Evolutionary conservation across 2,888 invertebrate species (phyloP), one percentile per base, ranked within the genome.

Genomic region (Lasius platythorax): DNA sequence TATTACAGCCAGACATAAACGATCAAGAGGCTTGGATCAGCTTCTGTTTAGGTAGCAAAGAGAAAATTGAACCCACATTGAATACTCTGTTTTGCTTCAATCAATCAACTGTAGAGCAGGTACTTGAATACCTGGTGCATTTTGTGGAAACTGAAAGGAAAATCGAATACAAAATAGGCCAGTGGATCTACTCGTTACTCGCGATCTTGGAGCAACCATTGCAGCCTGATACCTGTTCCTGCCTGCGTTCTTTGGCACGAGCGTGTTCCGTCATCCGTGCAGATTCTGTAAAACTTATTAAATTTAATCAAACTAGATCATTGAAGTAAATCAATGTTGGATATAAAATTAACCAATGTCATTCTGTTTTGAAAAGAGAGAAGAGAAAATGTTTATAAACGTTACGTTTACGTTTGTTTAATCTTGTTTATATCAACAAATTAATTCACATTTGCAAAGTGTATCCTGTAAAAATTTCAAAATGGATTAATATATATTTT

Each of bases 181-280:
- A 95, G 92, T 98, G 98, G 98, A 95, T 97, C 37, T 97, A 97
- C 95, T 96, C 97, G 0, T 95, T 97, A 70, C 93, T 98, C 70
- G 96, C 96, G 8, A 96, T 96, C 86, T 94, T 97, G 53, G 96
- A 97, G 92, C 96, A 96, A 85, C 97, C 98, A 0, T 94, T 97
- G 11, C 95, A 96, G 66, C 97, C 97, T 2, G 97, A 97, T 85
- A 96, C 96, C n/a, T 96, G 96, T 92, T 96, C 96, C 61, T 95
- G 96, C 84, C 93, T 98, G 70, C 96, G 98, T 88, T 95, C 95
- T 64, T 94, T 98, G 87, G 97, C 97, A 23, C 96, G 97, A 91
- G 95, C 95, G 87, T 97, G 97, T 94, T 96, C 96, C 56, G 93
- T 95, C 90, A 95, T 96, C 75, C 96, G 97, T 75, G 93, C 94